Percentiles rank a stretch among this genome's conserved stretches.
Conservation (phyloP, 2,797 vertebrate genomes). For the Rhodeus uyekii region DNA sequence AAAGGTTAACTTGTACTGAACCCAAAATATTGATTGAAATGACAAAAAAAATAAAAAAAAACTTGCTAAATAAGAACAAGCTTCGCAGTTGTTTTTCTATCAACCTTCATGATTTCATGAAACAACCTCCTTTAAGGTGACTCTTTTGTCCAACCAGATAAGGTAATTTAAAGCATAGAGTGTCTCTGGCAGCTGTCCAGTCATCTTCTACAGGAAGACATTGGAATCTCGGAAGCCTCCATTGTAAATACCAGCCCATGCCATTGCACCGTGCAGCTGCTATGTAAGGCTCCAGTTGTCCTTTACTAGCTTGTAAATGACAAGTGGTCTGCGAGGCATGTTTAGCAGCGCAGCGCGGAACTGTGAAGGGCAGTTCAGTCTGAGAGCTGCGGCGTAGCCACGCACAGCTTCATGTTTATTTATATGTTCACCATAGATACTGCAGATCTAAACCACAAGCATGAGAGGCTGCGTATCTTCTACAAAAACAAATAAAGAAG, state of each 20-base stretch:
- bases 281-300: slow-evolving; percentile 31
- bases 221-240: slow-evolving; percentile 34
- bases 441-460: slow-evolving; percentile 48
- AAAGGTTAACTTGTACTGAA: background rate
- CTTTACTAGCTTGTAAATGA: slow-evolving; percentile 54
- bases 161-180: slow-evolving; percentile 23
- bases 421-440: slow-evolving; percentile 58
- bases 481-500: slow-evolving; percentile 31
- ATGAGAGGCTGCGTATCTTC: slow-evolving; percentile 14
- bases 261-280: slow-evolving; percentile 29
- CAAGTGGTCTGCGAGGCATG: slow-evolving; percentile 31
- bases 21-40: background rate
- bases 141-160: slow-evolving; percentile 20
- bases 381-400: slow-evolving; percentile 34
- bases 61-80: background rate
- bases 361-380: slow-evolving; percentile 32
- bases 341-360: slow-evolving; percentile 17
- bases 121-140: background rate
- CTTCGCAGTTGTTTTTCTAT: background rate
- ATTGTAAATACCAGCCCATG: slow-evolving; percentile 33
- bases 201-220: slow-evolving; percentile 14
- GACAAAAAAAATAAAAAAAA: background rate
- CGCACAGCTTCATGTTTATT: slow-evolving; percentile 53
- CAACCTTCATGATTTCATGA: background rate
- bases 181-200: slow-evolving; percentile 20